Base-by-base conservation (phyloP, 2,797 vertebrate genomes). In the Synanceia verrucosa region DNA sequence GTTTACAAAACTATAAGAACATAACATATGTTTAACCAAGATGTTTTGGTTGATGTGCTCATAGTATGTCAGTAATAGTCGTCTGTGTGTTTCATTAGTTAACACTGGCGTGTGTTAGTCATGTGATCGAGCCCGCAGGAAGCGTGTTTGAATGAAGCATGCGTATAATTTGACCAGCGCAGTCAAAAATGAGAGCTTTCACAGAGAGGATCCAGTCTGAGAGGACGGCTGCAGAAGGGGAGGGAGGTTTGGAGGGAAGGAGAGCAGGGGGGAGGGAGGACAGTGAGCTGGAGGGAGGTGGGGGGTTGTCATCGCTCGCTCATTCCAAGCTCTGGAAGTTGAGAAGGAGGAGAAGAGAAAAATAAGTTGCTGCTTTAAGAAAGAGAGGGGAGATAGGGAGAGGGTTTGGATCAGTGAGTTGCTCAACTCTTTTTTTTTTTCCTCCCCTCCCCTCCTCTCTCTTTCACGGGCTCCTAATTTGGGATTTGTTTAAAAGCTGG, bases 401-500 rank as follows among this genome's bases (percentile, higher is more conserved):
- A 74, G 63, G 63, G 43, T 58, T 92, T 79, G 89, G 91, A 91
- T 93, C 89, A 84, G 81, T 81, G 83, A 86, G 83, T 81, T 19
- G 81, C 77, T 86, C 69, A 72, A 69, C 76, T 70, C 76, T 33
- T 33, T 69, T 63, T 60, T 46, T 56, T 65, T 75, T 61, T 31
- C 44, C 63, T 28, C 23, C 65, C 53, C 60, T 75, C 66, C 79
- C 75, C 84, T 78, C 59, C 70, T 78, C 75, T 77, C 67, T 71
- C 53, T 48, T 72, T 57, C 81, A 82, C 69, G 76, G 84, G 81
- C 91, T 94, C 93, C 93, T 94, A 94, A 94, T 94, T 94, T 95
- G 94, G 93, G 93, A 93, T 94, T 94, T 94, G 93, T 94, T 94
- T 94, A 90, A 93, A 92, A 92, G 83, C 80, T n/a, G 26, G 81